Evolutionary conservation across 2,888 invertebrate genomes (phyloP).

Genomic region (Drosophila multiciliata): DNA sequence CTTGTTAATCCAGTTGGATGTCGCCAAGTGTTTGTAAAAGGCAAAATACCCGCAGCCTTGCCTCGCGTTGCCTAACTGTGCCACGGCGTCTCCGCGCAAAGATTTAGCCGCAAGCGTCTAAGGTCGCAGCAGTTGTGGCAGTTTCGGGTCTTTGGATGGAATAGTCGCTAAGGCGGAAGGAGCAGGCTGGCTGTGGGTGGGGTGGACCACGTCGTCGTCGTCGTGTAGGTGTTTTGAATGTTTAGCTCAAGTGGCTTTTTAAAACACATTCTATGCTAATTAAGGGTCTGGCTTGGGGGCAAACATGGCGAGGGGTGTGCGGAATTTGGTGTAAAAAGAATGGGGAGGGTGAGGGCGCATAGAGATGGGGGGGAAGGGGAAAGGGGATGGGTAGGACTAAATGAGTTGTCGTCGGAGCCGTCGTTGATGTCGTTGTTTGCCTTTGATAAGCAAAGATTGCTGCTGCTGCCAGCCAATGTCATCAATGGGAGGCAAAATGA

Average conservation of each 20-base stretch:
- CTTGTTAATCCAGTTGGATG: not conserved
- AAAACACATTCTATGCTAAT: slow-evolving; percentile 80
- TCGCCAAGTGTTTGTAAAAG: slow-evolving; percentile 7
- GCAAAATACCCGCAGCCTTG: slow-evolving; percentile 22
- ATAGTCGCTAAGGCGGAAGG: not conserved
- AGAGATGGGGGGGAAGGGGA: too few relatives aligned
- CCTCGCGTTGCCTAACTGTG: slow-evolving; percentile 42
- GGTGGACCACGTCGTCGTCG: slow-evolving; percentile 11
- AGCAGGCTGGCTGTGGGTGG: not conserved
- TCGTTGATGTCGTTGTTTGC: slow-evolving; percentile 64
- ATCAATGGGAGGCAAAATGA: slow-evolving; percentile 57
- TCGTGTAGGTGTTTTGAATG: slow-evolving; percentile 78
- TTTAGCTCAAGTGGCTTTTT: slow-evolving; percentile 81
- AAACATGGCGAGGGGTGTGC: slow-evolving; percentile 1
- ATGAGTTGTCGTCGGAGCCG: slow-evolving; percentile 72
- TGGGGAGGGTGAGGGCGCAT: not conserved
- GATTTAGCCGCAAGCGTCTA: slow-evolving; percentile 70
- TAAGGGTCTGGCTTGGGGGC: slow-evolving; percentile 60
- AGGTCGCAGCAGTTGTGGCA: slow-evolving; percentile 58
- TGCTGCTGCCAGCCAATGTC: slow-evolving; percentile 70
- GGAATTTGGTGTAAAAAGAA: slow-evolving; percentile 1
- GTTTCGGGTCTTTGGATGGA: not conserved
- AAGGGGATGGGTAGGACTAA: slow-evolving; percentile 35
- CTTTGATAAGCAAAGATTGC: slow-evolving; percentile 74
- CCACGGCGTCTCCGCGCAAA: slow-evolving; percentile 41